Conservation (phyloP, 2,113 vertebrate species). For the Canis aureus region DNA sequence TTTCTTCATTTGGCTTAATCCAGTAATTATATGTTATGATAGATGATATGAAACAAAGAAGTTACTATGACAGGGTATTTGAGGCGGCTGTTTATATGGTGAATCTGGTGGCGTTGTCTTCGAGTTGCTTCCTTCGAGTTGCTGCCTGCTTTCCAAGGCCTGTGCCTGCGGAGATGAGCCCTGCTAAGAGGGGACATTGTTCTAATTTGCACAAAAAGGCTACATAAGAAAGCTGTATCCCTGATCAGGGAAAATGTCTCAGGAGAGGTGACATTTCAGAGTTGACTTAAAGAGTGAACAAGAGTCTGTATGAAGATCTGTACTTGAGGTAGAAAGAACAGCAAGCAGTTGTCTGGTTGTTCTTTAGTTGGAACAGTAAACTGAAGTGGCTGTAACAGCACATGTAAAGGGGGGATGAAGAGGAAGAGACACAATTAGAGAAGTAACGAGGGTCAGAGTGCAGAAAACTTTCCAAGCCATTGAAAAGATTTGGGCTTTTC, state of each 20-base stretch:
- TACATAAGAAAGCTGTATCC: background rate
- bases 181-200: background rate
- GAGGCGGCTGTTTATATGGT: background rate
- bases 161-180: background rate
- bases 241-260: background rate
- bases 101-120: background rate
- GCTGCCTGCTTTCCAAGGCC: background rate
- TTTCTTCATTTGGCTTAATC: constrained; percentile 70
- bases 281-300: background rate
- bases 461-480: background rate
- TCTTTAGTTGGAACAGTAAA: background rate
- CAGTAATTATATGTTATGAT: constrained; percentile 40
- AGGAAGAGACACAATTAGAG: background rate
- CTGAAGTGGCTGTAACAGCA: background rate
- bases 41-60: background rate
- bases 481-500: background rate
- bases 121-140: background rate
- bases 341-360: background rate
- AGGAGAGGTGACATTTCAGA: background rate
- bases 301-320: background rate
- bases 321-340: background rate
- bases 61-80: background rate
- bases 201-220: background rate
- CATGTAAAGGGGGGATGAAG: background rate
- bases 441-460: background rate